Evolutionary conservation across 2,888 invertebrate species (phyloP), one percentile per base, ranked within the genome.

Genomic region (Diadromus collaris): DNA sequence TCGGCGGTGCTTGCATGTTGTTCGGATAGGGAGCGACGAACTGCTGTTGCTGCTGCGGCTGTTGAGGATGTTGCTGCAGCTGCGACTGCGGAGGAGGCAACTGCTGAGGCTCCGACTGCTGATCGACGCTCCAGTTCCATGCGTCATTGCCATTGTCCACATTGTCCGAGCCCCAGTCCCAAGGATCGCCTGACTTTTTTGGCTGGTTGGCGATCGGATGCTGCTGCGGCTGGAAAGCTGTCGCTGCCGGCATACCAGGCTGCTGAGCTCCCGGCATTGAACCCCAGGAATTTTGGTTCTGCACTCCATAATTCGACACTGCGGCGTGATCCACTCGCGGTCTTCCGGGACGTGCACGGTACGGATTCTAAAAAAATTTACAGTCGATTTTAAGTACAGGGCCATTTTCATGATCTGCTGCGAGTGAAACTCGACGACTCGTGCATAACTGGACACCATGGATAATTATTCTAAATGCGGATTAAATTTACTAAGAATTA

Each of bases 121-220:
- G 88, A 70, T 90, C 90, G 60, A 90, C 81, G 73, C 88, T 89
- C 90, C 90, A 90, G 69, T 90, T 88, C 90, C 90, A 90, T 0
- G 90, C 87, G 83, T 90, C 90, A 78, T 89, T 90, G 9, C 87
- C 88, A 79, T 88, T 88, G 65, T 87, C 88, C 32, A 78, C 68
- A 54, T 84, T 84, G 21, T 88, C 89, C 6, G 82, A 80, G n/a
- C 86, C 86, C 89, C 88, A 88, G 29, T 87, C 86, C 89, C 90
- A 90, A 13, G 89, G 78, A 82, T 89, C 88, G 5, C 84, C 83
- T 9, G 80, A 6, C 21, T 82, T 82, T 54, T 86, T 86, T 13
- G 83, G 76, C 64, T 86, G 87, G 79, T 78, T 85, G 4, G 76
- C 29, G 21, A 63, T 13, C 3, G 84, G 61, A n/a, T 84, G 78